Conservation (phyloP, 2,888 invertebrate genomes). For the Sarcophaga rosellei region DNA sequence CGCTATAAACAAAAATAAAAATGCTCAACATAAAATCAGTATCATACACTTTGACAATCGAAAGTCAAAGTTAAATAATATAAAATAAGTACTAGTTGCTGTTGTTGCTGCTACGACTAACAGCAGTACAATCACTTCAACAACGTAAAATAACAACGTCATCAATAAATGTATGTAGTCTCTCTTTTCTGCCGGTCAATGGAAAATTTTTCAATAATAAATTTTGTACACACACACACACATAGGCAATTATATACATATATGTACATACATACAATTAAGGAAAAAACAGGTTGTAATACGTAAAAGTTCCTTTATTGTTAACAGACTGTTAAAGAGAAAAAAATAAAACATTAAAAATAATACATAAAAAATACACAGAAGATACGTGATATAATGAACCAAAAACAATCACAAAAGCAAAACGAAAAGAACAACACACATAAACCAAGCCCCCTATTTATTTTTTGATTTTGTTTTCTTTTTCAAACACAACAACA, state of each 20-base stretch:
- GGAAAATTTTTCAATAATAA: conserved; percentile 43
- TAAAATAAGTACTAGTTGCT: too few species aligned
- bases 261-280: not conserved
- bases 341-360: not conserved
- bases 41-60: not conserved
- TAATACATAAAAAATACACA: too few species aligned
- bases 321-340: not conserved
- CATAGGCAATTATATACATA: not conserved
- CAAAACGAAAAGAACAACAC: not conserved
- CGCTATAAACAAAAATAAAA: not conserved
- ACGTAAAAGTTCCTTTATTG: not conserved
- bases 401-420: not conserved
- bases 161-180: not conserved
- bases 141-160: not conserved
- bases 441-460: not conserved
- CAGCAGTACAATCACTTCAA: not conserved
- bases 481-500: not conserved
- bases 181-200: conserved; percentile 24
- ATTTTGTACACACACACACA: not conserved
- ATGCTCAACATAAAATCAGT: not conserved
- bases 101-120: not conserved
- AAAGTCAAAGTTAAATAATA: not conserved
- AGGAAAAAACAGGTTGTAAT: not conserved
- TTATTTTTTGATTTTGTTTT: not conserved
- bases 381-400: not conserved